These are phyloP conservation scores for Pagrus major DNA, from an alignment of 2,113 vertebrate species.

Conservation along the genomic window DNA sequence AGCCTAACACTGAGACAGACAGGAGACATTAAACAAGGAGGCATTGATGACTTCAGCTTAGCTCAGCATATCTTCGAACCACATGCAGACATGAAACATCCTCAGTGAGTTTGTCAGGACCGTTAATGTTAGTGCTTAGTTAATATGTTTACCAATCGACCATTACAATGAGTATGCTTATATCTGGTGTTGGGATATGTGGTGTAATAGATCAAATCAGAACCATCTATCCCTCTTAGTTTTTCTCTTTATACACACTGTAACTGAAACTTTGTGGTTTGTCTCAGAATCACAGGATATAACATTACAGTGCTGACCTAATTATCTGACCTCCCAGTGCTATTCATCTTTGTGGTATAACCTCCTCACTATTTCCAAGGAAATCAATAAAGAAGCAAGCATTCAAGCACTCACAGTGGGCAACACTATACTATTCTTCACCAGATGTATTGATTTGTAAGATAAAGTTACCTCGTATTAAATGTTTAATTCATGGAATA, in stretches of 20 bases:
- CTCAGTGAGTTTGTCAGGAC: neutral
- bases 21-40: neutral
- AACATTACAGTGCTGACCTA: conserved; percentile 59
- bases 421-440: conserved; percentile 2
- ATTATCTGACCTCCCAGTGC: conserved; percentile 29
- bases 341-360: conserved; percentile 63
- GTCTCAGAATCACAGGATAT: conserved; percentile 41
- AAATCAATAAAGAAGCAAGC: conserved; percentile 60
- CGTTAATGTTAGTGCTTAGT: neutral
- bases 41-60: neutral
- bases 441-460: conserved; percentile 16
- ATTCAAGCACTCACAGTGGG: conserved; percentile 11
- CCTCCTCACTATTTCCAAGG: conserved; percentile 52
- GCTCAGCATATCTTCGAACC: neutral
- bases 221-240: conserved; percentile 42
- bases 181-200: neutral
- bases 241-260: conserved; percentile 51
- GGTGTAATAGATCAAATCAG: conserved; percentile 58
- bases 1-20: neutral
- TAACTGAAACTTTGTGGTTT: conserved; percentile 58
- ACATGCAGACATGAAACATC: neutral
- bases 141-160: neutral
- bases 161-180: neutral
- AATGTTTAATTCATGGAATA: conserved; percentile 38
- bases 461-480: conserved; percentile 20